A percentile compares a stretch with the other conserved stretches of the same genome.
These are phyloP conservation scores for Anser brachyrhynchus DNA, from an alignment of 2,113 vertebrate genomes.

Conservation along the genomic window DNA sequence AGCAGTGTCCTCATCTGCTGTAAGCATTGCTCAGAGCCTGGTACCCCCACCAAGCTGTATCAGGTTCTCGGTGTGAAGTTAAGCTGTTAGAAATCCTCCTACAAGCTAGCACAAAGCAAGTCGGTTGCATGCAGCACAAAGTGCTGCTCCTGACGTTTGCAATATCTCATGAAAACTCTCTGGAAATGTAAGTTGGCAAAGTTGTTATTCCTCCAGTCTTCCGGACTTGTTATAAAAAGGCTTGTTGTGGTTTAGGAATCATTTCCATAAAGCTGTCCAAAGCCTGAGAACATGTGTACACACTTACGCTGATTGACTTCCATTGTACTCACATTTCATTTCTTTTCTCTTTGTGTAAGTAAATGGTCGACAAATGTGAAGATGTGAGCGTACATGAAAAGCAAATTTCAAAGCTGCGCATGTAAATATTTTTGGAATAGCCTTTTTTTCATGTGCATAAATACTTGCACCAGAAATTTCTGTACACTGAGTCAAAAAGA, in stretches of 20 bases:
- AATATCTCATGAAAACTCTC: not conserved
- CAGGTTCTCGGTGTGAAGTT: not conserved
- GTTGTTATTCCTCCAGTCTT: not conserved
- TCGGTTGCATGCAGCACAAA: not conserved
- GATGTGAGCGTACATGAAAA: not conserved
- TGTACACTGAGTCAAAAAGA: not conserved
- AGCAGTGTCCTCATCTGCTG: not conserved
- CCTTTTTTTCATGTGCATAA: not conserved
- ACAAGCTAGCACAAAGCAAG: not conserved
- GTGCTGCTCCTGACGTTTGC: not conserved
- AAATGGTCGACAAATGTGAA: not conserved
- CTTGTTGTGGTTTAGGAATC: not conserved
- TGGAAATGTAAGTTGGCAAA: not conserved
- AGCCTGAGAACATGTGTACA: not conserved
- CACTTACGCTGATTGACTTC: not conserved
- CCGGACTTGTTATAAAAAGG: not conserved
- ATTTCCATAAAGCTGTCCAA: not conserved
- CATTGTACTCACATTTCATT: not conserved
- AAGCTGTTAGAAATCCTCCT: not conserved
- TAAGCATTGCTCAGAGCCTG: not conserved
- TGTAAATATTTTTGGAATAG: not conserved
- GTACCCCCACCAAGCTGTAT: not conserved
- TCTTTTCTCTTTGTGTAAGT: not conserved
- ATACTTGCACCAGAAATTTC: not conserved
- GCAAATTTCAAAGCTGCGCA: not conserved